Conservation (phyloP, 2,888 invertebrate genomes). For the Drosophila affinis region DNA sequence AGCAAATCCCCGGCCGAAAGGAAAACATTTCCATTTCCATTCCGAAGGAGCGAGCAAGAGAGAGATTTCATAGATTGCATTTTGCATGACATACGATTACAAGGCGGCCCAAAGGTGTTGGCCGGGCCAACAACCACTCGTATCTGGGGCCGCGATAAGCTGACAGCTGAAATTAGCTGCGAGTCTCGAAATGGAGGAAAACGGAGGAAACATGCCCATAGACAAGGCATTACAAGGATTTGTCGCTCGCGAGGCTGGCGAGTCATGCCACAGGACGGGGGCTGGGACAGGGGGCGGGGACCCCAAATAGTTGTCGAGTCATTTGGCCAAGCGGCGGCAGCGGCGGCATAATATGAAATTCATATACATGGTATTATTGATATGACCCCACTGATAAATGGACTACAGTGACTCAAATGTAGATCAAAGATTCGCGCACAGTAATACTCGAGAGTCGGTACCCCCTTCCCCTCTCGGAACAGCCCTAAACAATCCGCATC, state of each 20-base stretch:
- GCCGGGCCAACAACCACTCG: conserved; percentile 18
- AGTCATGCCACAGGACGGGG: conserved; percentile 25
- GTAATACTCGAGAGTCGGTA: too few species aligned
- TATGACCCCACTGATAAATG: conserved; percentile 72
- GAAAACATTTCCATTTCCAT: conserved; percentile 76
- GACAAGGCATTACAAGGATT: conserved; percentile 80
- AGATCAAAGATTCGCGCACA: conserved; percentile 71
- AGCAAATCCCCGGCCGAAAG: conserved; percentile 32
- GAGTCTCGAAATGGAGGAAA: conserved; percentile 2
- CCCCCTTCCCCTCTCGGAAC: neutral
- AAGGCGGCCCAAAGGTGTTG: conserved; percentile 56
- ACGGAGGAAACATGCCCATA: conserved; percentile 72
- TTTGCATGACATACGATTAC: conserved; percentile 47
- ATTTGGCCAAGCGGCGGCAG: conserved; percentile 33
- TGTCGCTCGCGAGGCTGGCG: conserved; percentile 52
- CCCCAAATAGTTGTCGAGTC: conserved; percentile 53
- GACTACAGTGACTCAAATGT: conserved; percentile 59
- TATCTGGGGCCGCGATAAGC: conserved; percentile 68
- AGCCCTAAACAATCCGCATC: conserved; percentile 24
- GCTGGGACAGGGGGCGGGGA: neutral
- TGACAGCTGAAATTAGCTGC: conserved; percentile 82
- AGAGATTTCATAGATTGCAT: conserved; percentile 74
- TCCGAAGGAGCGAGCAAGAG: conserved; percentile 54
- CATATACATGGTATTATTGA: conserved; percentile 69
- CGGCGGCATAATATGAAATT: conserved; percentile 57